Conservation (phyloP, 2,113 vertebrate genomes). For the Oryzias melastigma region DNA sequence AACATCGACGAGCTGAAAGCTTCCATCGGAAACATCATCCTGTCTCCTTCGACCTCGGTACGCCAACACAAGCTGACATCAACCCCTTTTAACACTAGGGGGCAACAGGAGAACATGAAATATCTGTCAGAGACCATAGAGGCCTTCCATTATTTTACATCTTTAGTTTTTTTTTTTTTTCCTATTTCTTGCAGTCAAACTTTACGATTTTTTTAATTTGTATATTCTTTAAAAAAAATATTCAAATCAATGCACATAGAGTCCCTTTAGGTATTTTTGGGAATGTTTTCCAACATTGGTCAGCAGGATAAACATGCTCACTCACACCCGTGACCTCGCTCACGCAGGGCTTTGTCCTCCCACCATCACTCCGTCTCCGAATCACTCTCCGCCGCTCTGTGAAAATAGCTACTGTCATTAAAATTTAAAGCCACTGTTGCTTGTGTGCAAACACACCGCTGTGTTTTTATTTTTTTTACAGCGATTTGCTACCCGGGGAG, state of each 20-base stretch:
- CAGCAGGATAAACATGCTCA: background rate
- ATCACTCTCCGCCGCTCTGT: constrained; percentile 34
- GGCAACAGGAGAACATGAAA: constrained; percentile 61
- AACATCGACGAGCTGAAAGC: constrained; percentile 94
- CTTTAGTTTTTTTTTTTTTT: constrained; percentile 14
- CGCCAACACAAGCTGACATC: background rate
- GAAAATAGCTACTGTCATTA: constrained; percentile 57
- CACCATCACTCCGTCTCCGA: constrained; percentile 44
- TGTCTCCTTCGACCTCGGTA: constrained; percentile 90
- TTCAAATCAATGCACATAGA: background rate
- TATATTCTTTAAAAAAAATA: background rate
- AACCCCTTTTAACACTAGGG: constrained; percentile 63
- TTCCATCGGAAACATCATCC: constrained; percentile 92
- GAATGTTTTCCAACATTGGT: constrained; percentile 14
- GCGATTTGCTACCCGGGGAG: constrained; percentile 30
- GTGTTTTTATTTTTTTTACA: constrained; percentile 2
- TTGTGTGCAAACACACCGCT: constrained; percentile 46
- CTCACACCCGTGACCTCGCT: constrained; percentile 39
- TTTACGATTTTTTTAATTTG: background rate
- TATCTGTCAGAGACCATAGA: background rate
- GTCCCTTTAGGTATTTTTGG: constrained; percentile 17
- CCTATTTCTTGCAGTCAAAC: background rate
- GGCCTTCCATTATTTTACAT: constrained; percentile 13
- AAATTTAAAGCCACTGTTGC: constrained; percentile 52
- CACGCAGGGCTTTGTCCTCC: constrained; percentile 32